These are phyloP conservation scores for Trachemys scripta DNA, from an alignment of 2,113 vertebrate species.

Conservation along the genomic window DNA sequence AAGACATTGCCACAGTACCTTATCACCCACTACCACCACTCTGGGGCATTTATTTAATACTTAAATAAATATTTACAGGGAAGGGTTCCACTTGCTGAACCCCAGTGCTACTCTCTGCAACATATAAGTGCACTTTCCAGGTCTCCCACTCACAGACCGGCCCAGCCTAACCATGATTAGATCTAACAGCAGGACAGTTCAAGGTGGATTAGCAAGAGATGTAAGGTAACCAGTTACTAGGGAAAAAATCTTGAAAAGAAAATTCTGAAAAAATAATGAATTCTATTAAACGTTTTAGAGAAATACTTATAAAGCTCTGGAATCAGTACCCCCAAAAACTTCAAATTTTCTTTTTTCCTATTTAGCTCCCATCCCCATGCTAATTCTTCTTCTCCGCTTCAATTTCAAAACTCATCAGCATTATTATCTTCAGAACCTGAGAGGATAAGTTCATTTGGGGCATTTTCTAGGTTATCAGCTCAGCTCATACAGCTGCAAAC, in stretches of 20 bases:
- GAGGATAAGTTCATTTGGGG: neutral
- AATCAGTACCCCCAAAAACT: neutral
- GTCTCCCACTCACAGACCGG: neutral
- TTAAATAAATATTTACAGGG: neutral
- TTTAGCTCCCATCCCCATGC: neutral
- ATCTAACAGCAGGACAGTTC: neutral
- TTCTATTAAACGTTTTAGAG: neutral
- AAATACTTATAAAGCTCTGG: neutral
- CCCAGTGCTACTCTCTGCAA: neutral
- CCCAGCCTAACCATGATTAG: neutral
- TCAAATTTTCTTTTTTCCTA: neutral
- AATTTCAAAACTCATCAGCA: neutral
- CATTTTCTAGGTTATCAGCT: slow-evolving; percentile 12
- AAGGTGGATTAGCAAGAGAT: neutral
- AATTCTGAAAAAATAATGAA: neutral
- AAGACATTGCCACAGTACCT: neutral
- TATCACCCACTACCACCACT: neutral
- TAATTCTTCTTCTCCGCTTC: neutral
- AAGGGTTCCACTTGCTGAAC: neutral
- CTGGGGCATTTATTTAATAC: neutral
- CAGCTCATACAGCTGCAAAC: neutral
- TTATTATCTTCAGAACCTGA: neutral
- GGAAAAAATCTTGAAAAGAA: neutral
- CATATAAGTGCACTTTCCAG: neutral
- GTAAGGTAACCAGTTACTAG: neutral